Conservation (phyloP, 2,797 vertebrate genomes). For the Natrix natrix region DNA sequence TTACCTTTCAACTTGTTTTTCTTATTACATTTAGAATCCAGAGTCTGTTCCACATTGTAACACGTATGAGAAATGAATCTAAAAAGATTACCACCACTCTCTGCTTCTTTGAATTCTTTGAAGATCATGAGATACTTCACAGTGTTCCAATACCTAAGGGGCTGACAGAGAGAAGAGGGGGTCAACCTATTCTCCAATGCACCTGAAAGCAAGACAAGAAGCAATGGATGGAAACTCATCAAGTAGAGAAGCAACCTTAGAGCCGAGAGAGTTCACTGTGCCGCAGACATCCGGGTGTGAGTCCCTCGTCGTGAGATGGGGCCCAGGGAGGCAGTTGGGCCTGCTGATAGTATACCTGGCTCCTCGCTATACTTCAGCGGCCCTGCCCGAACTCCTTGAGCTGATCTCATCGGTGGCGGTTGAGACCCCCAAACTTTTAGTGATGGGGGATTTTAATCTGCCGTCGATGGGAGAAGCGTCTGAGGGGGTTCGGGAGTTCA, state of each 20-base stretch:
- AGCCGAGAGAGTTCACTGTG: no score
- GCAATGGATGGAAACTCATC: neutral
- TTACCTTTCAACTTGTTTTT: neutral
- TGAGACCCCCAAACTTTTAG: no score
- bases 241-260: neutral
- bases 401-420: no score
- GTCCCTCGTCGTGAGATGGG: no score
- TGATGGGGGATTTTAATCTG: no score
- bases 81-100: neutral
- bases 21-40: neutral
- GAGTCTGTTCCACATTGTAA: neutral
- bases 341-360: no score
- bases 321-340: no score
- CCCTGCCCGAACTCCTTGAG: no score
- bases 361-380: no score
- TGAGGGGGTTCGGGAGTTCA: no score
- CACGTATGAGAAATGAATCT: neutral
- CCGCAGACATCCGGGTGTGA: no score
- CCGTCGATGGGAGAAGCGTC: no score
- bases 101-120: neutral
- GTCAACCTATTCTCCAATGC: neutral
- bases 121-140: neutral
- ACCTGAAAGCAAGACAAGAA: neutral
- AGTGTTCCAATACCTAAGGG: neutral
- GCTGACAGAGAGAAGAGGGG: neutral